Evolutionary conservation across 2,888 invertebrate species (phyloP).

Genomic region (Opisthograptis luteolata): DNA sequence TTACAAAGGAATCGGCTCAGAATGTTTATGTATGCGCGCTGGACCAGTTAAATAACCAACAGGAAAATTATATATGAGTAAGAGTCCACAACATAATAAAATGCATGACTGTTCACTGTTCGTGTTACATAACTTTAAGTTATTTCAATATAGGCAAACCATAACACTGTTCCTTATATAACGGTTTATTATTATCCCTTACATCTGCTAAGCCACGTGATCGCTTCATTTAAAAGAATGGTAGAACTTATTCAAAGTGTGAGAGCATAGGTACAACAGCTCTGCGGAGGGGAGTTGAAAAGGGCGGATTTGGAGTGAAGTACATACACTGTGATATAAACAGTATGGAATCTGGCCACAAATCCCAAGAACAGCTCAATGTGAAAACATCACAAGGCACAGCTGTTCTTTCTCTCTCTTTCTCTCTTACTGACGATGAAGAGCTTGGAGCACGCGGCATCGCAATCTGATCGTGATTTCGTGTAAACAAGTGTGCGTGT

Average conservation of each 20-base stretch:
- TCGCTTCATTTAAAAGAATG: conserved; percentile 9
- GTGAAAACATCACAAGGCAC: too few relatives aligned
- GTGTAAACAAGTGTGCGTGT: neutral
- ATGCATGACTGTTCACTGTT: too few relatives aligned
- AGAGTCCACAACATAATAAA: too few relatives aligned
- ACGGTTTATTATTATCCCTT: conserved; percentile 6
- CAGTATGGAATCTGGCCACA: conserved; percentile 4
- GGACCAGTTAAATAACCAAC: too few relatives aligned
- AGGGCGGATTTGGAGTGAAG: neutral
- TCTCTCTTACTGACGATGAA: neutral
- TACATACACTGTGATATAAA: neutral
- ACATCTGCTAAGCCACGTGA: conserved; percentile 20
- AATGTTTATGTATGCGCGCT: too few relatives aligned
- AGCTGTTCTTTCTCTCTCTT: too few relatives aligned
- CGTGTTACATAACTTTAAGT: too few relatives aligned
- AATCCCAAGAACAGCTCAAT: neutral
- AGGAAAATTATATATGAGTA: too few relatives aligned
- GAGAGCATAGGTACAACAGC: neutral
- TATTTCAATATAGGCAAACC: too few relatives aligned
- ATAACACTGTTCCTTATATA: too few relatives aligned
- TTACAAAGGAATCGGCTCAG: too few relatives aligned
- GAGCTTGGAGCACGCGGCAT: too few relatives aligned
- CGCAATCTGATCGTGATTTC: neutral
- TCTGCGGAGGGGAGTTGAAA: conserved; percentile 8
- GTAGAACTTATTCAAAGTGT: neutral